A percentile compares a stretch with the other conserved stretches of the same genome.
phyloP scores from a whole-genome alignment of 2,888 invertebrate genomes.

The Calameuta filiformis region DNA sequence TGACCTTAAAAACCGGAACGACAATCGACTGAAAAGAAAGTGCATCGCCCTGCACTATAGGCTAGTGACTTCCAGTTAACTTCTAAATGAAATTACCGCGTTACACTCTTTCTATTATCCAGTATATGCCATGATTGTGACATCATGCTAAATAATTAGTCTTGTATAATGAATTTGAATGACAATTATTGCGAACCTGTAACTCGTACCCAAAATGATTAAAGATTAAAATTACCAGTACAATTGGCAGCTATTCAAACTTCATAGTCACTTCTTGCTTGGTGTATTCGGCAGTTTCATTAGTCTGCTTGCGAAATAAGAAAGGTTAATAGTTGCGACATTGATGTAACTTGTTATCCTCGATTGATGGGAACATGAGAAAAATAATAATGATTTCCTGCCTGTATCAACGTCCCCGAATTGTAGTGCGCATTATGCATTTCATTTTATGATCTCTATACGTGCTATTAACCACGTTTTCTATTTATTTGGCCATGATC shows the following conservation, averaged over 20 bases:
- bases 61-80: neutral
- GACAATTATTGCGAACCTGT: neutral
- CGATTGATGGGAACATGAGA: neutral
- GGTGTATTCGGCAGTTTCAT: neutral
- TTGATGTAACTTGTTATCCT: neutral
- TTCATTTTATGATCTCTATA: neutral
- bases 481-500: neutral
- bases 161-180: neutral
- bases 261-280: neutral
- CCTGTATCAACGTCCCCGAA: neutral
- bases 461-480: neutral
- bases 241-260: neutral
- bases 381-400: conserved; percentile 10
- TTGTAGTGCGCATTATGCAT: neutral
- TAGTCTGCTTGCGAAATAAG: neutral
- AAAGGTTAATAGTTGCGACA: neutral
- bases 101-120: neutral
- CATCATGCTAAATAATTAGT: neutral
- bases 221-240: neutral
- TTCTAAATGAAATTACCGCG: neutral
- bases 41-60: conserved; percentile 43
- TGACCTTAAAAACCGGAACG: conserved; percentile 50
- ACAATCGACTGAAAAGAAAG: conserved; percentile 42
- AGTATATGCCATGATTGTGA: neutral
- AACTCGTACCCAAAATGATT: neutral